phyloP scores from a whole-genome alignment of 2,113 vertebrate genomes.

The Dipodomys merriami region DNA sequence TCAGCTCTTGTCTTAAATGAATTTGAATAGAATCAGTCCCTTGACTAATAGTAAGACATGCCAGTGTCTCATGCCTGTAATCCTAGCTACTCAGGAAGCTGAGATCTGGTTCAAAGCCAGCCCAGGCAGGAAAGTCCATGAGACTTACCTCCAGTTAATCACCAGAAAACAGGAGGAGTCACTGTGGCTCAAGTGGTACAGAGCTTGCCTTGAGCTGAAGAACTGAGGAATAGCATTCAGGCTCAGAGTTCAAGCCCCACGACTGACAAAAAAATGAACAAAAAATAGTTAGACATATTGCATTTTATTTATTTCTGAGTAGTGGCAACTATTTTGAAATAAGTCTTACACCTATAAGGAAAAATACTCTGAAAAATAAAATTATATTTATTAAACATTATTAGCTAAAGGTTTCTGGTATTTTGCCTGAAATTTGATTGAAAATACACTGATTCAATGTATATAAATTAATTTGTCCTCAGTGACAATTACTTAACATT shows the following conservation, averaged over 20 bases:
- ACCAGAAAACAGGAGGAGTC: no score
- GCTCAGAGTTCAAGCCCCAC: no score
- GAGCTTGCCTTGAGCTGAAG: no score
- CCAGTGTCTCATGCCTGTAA: no score
- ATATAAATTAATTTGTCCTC: background rate
- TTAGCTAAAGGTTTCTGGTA: constrained; percentile 21
- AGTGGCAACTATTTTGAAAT: constrained; percentile 46
- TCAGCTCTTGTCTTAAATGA: constrained; percentile 16
- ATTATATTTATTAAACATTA: constrained; percentile 8
- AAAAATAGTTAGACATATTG: no score
- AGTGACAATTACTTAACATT: constrained; percentile 29
- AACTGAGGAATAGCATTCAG: no score
- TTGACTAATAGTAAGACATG: background rate
- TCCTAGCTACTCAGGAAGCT: no score
- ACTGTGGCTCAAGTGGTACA: no score
- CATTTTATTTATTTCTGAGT: constrained; percentile 6
- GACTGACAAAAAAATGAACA: no score
- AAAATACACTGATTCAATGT: constrained; percentile 9
- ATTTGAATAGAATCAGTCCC: background rate
- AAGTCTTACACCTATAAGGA: constrained; percentile 1
- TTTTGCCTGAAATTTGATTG: background rate
- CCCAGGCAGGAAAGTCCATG: no score
- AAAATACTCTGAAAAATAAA: background rate
- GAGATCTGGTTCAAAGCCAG: no score
- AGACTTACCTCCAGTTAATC: no score